These are phyloP conservation scores for Peromyscus leucopus DNA, from an alignment of 2,113 vertebrate genomes.

Conservation along the genomic window DNA sequence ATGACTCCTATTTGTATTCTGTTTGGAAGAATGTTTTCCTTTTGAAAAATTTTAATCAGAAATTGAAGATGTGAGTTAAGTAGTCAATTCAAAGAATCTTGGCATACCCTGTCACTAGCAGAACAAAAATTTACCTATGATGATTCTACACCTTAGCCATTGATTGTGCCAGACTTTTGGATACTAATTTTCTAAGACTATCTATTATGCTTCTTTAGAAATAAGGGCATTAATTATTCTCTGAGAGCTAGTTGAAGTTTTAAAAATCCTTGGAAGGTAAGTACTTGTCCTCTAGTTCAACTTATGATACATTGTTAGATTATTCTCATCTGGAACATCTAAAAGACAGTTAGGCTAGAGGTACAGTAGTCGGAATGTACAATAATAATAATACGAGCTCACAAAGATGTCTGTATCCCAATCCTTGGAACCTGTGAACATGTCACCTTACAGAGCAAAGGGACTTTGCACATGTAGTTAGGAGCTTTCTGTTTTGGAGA, in stretches of 20 bases:
- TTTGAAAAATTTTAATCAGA: constrained; percentile 48
- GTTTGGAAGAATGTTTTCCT: neutral
- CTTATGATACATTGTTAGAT: neutral
- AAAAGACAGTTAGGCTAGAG: neutral
- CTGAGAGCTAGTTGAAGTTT: neutral
- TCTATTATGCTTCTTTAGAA: neutral
- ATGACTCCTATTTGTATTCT: neutral
- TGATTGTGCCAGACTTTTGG: neutral
- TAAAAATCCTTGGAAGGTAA: neutral
- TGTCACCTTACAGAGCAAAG: neutral
- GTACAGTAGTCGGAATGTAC: neutral
- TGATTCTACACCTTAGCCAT: neutral
- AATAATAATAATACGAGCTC: neutral
- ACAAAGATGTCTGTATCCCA: neutral
- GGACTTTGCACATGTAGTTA: neutral
- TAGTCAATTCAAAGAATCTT: neutral
- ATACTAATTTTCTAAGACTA: neutral
- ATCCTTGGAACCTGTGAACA: neutral
- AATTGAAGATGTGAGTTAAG: neutral
- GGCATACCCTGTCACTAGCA: neutral
- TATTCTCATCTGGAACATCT: neutral
- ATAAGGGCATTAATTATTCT: neutral
- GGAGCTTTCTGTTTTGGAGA: neutral
- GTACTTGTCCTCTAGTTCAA: neutral
- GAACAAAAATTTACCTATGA: neutral